A percentile compares a stretch with the other conserved stretches of the same genome.
phyloP scores from a whole-genome alignment of 2,113 vertebrate genomes.

The Xyliphius kryptos region DNA sequence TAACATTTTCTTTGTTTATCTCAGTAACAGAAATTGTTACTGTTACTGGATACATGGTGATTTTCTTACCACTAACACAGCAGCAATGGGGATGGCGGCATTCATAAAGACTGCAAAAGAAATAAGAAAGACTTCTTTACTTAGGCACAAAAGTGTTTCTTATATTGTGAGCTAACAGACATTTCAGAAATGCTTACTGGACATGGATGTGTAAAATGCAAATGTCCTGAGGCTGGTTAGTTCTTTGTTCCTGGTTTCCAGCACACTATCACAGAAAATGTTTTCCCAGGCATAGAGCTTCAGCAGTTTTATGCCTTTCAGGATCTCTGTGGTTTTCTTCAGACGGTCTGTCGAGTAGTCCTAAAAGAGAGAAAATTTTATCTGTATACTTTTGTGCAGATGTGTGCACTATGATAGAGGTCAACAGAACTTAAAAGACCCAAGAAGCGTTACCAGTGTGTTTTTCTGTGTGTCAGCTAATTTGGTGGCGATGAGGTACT shows the following conservation, averaged over 20 bases:
- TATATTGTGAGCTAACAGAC: too few relatives aligned
- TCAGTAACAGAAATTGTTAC: too few relatives aligned
- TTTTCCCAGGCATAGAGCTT: conserved; percentile 97
- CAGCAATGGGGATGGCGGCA: conserved; percentile 92
- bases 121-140: not conserved
- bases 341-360: conserved; percentile 96
- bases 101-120: conserved; percentile 88
- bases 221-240: conserved; percentile 80
- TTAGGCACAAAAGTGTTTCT: too few relatives aligned
- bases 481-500: conserved; percentile 95
- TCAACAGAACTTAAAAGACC: not conserved
- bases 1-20: too few relatives aligned
- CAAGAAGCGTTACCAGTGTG: conserved; percentile 74
- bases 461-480: conserved; percentile 91
- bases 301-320: conserved; percentile 93
- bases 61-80: conserved; percentile 85
- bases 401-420: too few relatives aligned
- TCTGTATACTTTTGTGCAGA: too few relatives aligned
- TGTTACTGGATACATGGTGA: not conserved
- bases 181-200: conserved; percentile 79
- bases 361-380: conserved; percentile 55
- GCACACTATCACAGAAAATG: conserved; percentile 89
- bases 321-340: conserved; percentile 92
- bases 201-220: conserved; percentile 80
- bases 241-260: conserved; percentile 87